Percentiles rank a stretch among this genome's conserved stretches.
phyloP scores from a whole-genome alignment of 1,140 invertebrate genomes.

The Odontomachus brunneus region DNA sequence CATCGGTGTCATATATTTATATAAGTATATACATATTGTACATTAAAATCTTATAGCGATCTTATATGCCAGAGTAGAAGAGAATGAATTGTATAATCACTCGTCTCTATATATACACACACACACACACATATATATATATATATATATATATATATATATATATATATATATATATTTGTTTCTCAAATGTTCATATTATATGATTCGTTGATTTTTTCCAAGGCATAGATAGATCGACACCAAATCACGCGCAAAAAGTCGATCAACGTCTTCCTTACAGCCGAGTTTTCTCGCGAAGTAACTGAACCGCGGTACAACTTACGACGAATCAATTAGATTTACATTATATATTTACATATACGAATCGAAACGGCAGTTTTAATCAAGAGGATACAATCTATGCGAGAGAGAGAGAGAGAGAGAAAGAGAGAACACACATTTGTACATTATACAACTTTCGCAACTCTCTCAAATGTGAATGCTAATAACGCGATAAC shows the following conservation, averaged over 20 bases:
- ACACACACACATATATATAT: background rate
- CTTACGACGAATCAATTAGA: conserved; percentile 11
- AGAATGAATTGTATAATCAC: conserved; percentile 29
- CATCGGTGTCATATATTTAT: conserved; percentile 39
- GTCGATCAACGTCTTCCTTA: conserved; percentile 54
- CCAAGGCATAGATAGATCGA: conserved; percentile 25
- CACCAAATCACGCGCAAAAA: conserved; percentile 20
- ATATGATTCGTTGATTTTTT: conserved; percentile 47
- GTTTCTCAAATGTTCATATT: conserved; percentile 24
- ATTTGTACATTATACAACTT: conserved; percentile 32
- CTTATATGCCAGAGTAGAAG: conserved; percentile 29
- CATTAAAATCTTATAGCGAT: conserved; percentile 40
- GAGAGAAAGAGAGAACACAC: too few relatives aligned
- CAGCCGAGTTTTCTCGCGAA: conserved; percentile 33
- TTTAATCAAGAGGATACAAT: conserved; percentile 32
- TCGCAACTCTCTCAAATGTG: background rate
- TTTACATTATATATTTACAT: conserved; percentile 17
- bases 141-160: background rate
- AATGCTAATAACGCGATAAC: conserved; percentile 23
- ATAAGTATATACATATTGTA: conserved; percentile 53
- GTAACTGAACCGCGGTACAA: conserved; percentile 14
- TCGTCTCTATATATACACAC: background rate
- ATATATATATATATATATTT: conserved; percentile 17
- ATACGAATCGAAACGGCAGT: conserved; percentile 37
- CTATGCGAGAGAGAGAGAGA: background rate